A percentile compares a stretch with the other conserved stretches of the same genome.
Conservation (phyloP, 2,888 invertebrate genomes). For the Drosophila neonasuta region DNA sequence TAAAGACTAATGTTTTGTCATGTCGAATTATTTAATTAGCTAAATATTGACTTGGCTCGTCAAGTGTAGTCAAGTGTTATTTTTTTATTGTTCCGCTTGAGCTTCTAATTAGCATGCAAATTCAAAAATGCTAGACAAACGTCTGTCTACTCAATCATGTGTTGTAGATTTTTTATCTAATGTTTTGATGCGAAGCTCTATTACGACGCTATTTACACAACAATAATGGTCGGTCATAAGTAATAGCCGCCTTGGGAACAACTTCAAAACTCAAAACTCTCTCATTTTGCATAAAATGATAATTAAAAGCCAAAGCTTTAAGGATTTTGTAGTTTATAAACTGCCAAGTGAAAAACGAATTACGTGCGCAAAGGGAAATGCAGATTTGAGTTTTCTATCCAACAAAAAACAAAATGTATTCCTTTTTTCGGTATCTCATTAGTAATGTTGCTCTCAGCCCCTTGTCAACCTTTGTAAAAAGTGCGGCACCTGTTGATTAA, state of each 20-base stretch:
- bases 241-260: constrained; percentile 19
- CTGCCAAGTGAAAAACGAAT: neutral
- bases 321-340: neutral
- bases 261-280: neutral
- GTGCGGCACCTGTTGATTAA: constrained; percentile 49
- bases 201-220: constrained; percentile 30
- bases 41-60: constrained; percentile 26
- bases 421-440: constrained; percentile 11
- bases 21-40: constrained; percentile 54
- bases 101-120: constrained; percentile 60
- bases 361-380: neutral
- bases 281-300: neutral
- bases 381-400: neutral
- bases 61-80: constrained; percentile 9
- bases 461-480: constrained; percentile 23
- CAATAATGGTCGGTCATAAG: constrained; percentile 21
- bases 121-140: constrained; percentile 24
- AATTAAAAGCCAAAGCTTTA: constrained; percentile 2
- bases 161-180: constrained; percentile 40
- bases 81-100: constrained; percentile 49
- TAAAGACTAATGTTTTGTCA: constrained; percentile 41
- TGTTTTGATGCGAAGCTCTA: constrained; percentile 9
- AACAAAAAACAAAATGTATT: neutral
- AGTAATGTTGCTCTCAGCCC: neutral
- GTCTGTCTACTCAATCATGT: constrained; percentile 41